Base-by-base conservation (phyloP, 2,888 invertebrate genomes). In the Zhuqinia jingwanae region DNA sequence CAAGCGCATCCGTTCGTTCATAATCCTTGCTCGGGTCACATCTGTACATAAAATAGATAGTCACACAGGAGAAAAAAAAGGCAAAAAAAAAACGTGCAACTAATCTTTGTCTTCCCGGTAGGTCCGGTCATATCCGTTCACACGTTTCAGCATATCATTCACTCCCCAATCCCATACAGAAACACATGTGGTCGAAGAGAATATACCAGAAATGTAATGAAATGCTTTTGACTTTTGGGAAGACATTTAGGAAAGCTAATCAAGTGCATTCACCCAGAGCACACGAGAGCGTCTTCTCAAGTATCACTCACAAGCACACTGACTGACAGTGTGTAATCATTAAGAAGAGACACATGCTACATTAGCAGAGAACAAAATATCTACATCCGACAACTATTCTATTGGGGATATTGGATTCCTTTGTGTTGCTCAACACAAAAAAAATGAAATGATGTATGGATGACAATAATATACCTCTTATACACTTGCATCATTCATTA, bases 181-280 rank as follows among this genome's bases (percentile, higher is more conserved):
- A 42, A 20, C 56, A 75, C 36, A 53, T 53, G 36, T 75, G 50
- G 30, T 25, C 27, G 53, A 75, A 8, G 17, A 22, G 11, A 6
- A 42, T 50, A n/a, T n/a, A n/a, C n/a, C n/a, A n/a, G n/a, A n/a
- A n/a, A n/a, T n/a, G 47, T 15, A 22, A 17, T 50, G 50, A 47
- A 73, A 50, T 15, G 3, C 6, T 47, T 47, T 36, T 0, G 17
- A n/a, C n/a, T 30, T 13, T 11, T 15, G 53, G 20, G n/a, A 56
- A 6, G 47, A 73, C 13, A 47, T 47, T 45, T 5, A 68, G 68
- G 15, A 22, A 42, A 68, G 13, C 45, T 68, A 68, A 68, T 30
- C 58, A 58, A 56, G 77, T 53, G 58, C 81, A 75, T 82, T 80
- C 80, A 80, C 70, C 80, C 81, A 82, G 27, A 58, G 73, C 56